phyloP scores from a whole-genome alignment of 2,113 vertebrate genomes.

The Apus apus region DNA sequence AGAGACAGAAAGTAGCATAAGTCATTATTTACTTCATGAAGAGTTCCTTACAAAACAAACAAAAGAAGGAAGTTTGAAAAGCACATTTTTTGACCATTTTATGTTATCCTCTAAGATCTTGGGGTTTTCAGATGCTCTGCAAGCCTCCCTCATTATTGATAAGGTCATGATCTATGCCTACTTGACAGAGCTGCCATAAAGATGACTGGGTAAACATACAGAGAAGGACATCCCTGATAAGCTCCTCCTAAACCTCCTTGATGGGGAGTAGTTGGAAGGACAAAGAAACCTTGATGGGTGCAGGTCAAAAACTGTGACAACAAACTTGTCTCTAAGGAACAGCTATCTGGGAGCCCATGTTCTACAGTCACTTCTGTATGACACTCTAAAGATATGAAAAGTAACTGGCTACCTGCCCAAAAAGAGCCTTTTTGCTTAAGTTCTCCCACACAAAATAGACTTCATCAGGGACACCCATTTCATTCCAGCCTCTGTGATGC shows the following conservation, averaged over 20 bases:
- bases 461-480: not conserved
- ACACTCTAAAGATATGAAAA: not conserved
- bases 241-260: not conserved
- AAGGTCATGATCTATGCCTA: not conserved
- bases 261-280: not conserved
- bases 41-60: not conserved
- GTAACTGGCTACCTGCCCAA: not conserved
- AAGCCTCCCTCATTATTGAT: not conserved
- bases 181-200: not conserved
- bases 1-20: not conserved
- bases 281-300: not conserved
- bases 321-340: not conserved
- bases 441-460: accelerated
- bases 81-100: not conserved
- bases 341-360: accelerated
- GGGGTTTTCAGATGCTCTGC: not conserved
- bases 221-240: not conserved
- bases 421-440: not conserved
- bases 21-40: not conserved
- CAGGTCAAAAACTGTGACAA: not conserved
- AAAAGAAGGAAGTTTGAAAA: not conserved
- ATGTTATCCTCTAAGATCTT: not conserved
- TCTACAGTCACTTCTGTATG: accelerated
- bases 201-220: not conserved
- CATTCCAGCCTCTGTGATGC: accelerated